phyloP scores from a whole-genome alignment of 2,888 invertebrate genomes.

The Abscondita cerata region DNA sequence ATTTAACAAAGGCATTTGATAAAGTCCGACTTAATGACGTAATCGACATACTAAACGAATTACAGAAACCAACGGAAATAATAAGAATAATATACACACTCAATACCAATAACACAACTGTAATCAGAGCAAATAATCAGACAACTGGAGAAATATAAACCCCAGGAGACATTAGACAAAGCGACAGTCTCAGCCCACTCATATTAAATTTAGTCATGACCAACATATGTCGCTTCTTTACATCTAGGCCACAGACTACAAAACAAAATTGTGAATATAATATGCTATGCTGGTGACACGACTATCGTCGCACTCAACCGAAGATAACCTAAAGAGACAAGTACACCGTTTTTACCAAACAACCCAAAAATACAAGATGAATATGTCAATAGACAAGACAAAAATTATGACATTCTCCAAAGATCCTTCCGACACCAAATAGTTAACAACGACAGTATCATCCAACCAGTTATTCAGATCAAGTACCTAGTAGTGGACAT shows the following conservation, averaged over 20 bases:
- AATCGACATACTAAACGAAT: constrained; percentile 1
- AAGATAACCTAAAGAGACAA: not conserved
- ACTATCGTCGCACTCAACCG: not conserved
- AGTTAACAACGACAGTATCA: not conserved
- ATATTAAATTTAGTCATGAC: constrained; percentile 7
- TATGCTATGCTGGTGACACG: not conserved
- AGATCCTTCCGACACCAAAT: constrained; percentile 18
- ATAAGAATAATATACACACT: constrained; percentile 13
- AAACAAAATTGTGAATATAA: no score
- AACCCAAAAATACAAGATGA: no score
- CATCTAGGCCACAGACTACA: no score
- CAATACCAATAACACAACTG: constrained; percentile 22
- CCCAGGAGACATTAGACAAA: constrained; percentile 12
- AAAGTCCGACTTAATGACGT: constrained; percentile 9
- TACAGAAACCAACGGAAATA: constrained; percentile 14
- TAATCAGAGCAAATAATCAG: constrained; percentile 4
- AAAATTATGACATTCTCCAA: constrained; percentile 20
- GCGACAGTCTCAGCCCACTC: not conserved
- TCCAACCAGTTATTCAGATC: no score
- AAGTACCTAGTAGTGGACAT: not conserved
- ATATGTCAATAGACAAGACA: constrained; percentile 15
- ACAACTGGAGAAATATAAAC: constrained; percentile 12
- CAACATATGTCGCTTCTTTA: not conserved
- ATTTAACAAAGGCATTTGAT: constrained; percentile 25
- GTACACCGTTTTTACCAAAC: not conserved